Evolutionary conservation across 1,140 invertebrate genomes (phyloP).

Genomic region (Maniola jurtina): DNA sequence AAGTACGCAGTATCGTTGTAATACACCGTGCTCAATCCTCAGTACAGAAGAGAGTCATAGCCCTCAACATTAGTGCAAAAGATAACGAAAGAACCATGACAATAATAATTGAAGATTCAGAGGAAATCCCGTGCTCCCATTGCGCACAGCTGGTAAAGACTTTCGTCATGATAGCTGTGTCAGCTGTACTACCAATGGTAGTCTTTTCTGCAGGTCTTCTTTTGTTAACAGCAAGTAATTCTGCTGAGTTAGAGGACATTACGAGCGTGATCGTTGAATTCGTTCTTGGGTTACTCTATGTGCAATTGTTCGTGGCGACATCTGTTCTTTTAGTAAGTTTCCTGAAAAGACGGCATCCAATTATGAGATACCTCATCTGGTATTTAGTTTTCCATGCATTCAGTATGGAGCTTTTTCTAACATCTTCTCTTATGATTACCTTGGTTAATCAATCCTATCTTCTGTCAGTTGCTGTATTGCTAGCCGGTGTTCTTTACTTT

Average conservation of each 20-base stretch:
- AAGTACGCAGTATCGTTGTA: too few relatives aligned
- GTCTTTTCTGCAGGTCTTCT: conserved; percentile 44
- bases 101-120: conserved; percentile 39
- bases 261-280: conserved; percentile 44
- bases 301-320: conserved; percentile 52
- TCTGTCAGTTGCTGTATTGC: conserved; percentile 29
- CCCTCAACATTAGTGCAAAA: not conserved
- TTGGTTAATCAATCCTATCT: conserved; percentile 39
- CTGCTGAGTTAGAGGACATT: conserved; percentile 23
- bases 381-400: conserved; percentile 49
- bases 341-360: conserved; percentile 37
- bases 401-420: conserved; percentile 43
- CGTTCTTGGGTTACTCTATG: conserved; percentile 45
- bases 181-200: conserved; percentile 50
- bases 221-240: conserved; percentile 27
- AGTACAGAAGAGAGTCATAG: too few relatives aligned
- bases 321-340: conserved; percentile 43
- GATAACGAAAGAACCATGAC: conserved; percentile 31
- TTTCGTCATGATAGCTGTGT: conserved; percentile 45
- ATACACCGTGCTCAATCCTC: too few relatives aligned
- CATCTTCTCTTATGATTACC: conserved; percentile 42
- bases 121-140: conserved; percentile 44
- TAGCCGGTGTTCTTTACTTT: conserved; percentile 36
- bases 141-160: conserved; percentile 41
- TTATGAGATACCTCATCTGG: conserved; percentile 46